Evolutionary conservation across 2,113 vertebrate species (phyloP), one percentile per base, ranked within the genome.

Genomic region (Peromyscus leucopus): DNA sequence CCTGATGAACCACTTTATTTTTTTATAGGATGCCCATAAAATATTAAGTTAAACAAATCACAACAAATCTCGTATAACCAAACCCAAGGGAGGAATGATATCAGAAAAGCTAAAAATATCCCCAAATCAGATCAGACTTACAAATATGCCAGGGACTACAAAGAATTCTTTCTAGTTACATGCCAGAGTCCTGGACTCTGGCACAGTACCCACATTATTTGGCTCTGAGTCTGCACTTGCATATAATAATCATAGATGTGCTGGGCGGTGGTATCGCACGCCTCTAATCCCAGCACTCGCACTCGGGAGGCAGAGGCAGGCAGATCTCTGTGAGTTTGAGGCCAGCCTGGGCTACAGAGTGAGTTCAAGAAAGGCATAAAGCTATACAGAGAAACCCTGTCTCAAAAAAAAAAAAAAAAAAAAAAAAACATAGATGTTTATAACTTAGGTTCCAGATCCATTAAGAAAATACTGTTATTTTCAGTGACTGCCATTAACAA

Each of bases 71-170:
- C 67, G 31, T 93, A 1, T 89, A 67, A 74, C 22, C 76, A 80
- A 80, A 97, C 48, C 67, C 19, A 78, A 93, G 67, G 74, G 95
- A 90, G 87, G 36, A 82, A 88, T 46, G 88, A 76, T 63, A 33
- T 90, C 57, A 91, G 94, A 67, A 93, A 95, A 95, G n/a, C 71
- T 95, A 95, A 96, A 96, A 96, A 82, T 59, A 17, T 26, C 19
- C 57, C 5, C 13, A 82, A 36, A 33, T 93, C 82, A 63, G 26
- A 71, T 84, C 67, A 92, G 36, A 95, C 15, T 96, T 89, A 24
- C 5, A 39, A 39, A 94, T n/a, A 48, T 67, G 11, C 55, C 91
- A 69, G 36, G 19, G 3, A 26, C 87, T 72, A 57, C 33, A 83
- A 46, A 90, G 31, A 65, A 48, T 39, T 80, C 85, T 63, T 39